A percentile compares a stretch with the other conserved stretches of the same genome.
Evolutionary conservation across 2,797 vertebrate species (phyloP).

Genomic region (Diglossa cyanea): DNA sequence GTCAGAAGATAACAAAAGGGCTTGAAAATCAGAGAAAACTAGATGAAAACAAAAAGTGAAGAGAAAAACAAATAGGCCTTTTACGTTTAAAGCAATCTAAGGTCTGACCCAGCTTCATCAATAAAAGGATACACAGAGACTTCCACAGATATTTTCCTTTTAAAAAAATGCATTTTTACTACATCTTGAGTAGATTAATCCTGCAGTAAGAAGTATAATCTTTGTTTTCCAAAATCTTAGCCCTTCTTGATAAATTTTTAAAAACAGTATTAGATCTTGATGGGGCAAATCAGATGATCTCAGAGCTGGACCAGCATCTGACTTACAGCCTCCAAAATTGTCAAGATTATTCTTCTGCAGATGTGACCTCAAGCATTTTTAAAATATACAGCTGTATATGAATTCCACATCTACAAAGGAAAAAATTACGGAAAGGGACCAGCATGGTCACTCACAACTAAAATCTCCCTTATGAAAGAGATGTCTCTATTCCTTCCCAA

Average conservation of each 20-base stretch:
- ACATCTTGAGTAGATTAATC: not conserved
- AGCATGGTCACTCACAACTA: not conserved
- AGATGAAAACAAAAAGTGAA: not conserved
- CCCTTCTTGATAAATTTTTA: not conserved
- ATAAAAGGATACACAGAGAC: not conserved
- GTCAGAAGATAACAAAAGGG: not conserved
- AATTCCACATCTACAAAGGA: not conserved
- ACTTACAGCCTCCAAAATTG: not conserved
- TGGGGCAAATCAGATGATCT: not conserved
- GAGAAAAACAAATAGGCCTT: not conserved
- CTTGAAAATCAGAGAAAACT: not conserved
- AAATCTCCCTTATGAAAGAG: not conserved
- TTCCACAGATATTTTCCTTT: not conserved
- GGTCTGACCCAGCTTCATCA: not conserved
- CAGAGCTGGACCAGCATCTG: not conserved
- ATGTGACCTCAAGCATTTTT: not conserved
- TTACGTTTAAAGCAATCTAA: not conserved
- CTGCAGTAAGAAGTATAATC: not conserved
- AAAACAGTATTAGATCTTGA: not conserved
- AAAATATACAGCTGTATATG: not conserved
- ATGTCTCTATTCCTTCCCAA: not conserved
- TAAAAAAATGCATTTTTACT: not conserved
- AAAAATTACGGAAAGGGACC: not conserved
- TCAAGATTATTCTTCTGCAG: not conserved
- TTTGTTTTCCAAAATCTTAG: conserved; percentile 9